Base-by-base conservation (phyloP, 2,888 invertebrate species). In the Lasioglossum lativentre region DNA sequence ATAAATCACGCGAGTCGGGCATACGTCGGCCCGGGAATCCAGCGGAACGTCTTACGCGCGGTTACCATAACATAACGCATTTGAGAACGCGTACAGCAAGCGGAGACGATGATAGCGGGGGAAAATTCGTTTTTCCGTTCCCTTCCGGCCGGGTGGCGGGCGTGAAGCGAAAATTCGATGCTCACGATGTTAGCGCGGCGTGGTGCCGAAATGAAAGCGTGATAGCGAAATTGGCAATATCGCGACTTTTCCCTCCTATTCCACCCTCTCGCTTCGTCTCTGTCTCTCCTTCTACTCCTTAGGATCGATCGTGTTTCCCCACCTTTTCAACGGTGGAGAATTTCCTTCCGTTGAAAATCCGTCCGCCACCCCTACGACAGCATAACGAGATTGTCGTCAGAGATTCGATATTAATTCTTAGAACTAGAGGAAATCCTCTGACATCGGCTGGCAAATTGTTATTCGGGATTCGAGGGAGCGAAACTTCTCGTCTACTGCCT, bases 171-270 rank as follows among this genome's bases (percentile, higher is more conserved):
- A 89, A 90, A 89, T 87, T 88, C 88, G 88, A 80, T 80, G 80
- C 75, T 83, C 76, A 90, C 85, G 88, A 85, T 77, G 89, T 89
- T 88, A 88, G 82, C 83, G 82, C 75, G 75, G 82, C 87, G 86
- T 82, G 82, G 85, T 47, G 86, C 78, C 89, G 92, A 92, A 93
- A 93, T 91, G 93, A 93, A 92, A 91, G 91, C 88, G 92, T 89
- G 92, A 93, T 93, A 93, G 92, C 91, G 92, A 93, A 93, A 93
- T 93, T 93, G 93, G 93, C 93, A 93, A 93, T 93, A 93, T 93
- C 93, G 91, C 90, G 88, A 88, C 86, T 83, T 88, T 90, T 81
- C 79, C 83, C 85, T 68, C 45, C 83, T 80, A 73, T 86, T 86
- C 66, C 23, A 23, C 34, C 66, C 66, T 76, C 80, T 84, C 82